Conservation (phyloP, 1,140 invertebrate species). For the Drosophila subobscura region DNA sequence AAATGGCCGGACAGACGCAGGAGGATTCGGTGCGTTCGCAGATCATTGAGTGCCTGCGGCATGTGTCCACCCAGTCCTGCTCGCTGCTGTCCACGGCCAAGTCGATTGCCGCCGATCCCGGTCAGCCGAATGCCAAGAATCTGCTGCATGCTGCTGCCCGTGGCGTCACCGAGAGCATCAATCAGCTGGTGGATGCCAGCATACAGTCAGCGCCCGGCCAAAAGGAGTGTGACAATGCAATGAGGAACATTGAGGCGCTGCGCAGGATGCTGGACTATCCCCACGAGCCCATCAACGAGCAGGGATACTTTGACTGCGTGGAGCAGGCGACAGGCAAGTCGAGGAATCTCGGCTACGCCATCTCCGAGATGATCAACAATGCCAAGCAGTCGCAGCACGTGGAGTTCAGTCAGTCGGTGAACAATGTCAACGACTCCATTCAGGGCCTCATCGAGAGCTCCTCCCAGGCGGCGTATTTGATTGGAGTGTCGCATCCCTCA, state of each 20-base stretch:
- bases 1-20: constrained; percentile 92
- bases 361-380: constrained; percentile 96
- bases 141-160: constrained; percentile 93
- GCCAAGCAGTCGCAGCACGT: constrained; percentile 95
- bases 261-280: constrained; percentile 93
- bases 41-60: constrained; percentile 94
- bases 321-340: constrained; percentile 97
- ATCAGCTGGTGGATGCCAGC: constrained; percentile 93
- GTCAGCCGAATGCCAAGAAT: constrained; percentile 95
- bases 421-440: constrained; percentile 93
- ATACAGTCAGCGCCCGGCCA: constrained; percentile 94
- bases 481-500: constrained; percentile 94
- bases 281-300: constrained; percentile 93
- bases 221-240: constrained; percentile 98
- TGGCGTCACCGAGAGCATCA: constrained; percentile 96
- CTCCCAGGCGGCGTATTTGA: constrained; percentile 96
- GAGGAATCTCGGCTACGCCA: constrained; percentile 93
- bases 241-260: constrained; percentile 95
- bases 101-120: constrained; percentile 94
- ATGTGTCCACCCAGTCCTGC: constrained; percentile 93
- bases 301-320: constrained; percentile 96
- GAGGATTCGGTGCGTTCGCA: constrained; percentile 88
- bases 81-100: constrained; percentile 95
- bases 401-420: constrained; percentile 93
- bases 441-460: constrained; percentile 97